Percentiles rank a stretch among this genome's conserved stretches.
Conservation (phyloP, 30 jellyfish, hydroid and myxozoan genomes). For the Cassiopea andromeda region DNA sequence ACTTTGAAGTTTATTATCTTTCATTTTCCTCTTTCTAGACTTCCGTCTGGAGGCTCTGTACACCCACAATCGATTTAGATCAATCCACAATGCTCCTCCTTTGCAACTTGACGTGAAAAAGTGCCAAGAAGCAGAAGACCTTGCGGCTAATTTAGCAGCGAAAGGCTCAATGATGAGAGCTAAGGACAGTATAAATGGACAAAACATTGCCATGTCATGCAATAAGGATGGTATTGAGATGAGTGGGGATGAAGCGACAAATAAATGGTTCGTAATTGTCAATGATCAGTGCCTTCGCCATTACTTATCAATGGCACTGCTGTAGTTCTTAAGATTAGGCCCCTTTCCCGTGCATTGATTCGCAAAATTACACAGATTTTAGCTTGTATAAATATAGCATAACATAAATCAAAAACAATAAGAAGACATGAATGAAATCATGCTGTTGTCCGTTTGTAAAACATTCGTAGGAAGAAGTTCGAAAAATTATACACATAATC, state of each 20-base stretch:
- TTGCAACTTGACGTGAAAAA: conserved; percentile 75
- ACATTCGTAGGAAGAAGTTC: too few relatives aligned
- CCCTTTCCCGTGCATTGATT: too few relatives aligned
- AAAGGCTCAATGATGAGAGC: conserved; percentile 80
- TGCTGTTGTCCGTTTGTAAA: too few relatives aligned
- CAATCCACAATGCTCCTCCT: conserved; percentile 86
- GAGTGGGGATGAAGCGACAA: conserved; percentile 92
- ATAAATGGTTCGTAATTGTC: conserved; percentile 67
- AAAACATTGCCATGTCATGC: conserved; percentile 84
- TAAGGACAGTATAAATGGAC: conserved; percentile 58
- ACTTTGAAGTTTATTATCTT: not conserved
- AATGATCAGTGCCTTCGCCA: not conserved
- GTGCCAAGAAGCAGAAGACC: conserved; percentile 82
- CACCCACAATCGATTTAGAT: conserved; percentile 82
- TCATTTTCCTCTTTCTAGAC: conserved; percentile 18
- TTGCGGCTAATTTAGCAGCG: conserved; percentile 81
- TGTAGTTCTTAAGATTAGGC: not conserved
- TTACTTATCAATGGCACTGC: too few relatives aligned
- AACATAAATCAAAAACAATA: too few relatives aligned
- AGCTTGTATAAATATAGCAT: too few relatives aligned
- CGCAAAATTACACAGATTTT: too few relatives aligned
- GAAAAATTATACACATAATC: too few relatives aligned
- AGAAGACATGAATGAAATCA: too few relatives aligned
- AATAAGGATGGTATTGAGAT: conserved; percentile 79
- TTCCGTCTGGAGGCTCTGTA: conserved; percentile 84